Base-by-base conservation (phyloP, 2,888 invertebrate species). In the Hemaris fuciformis region DNA sequence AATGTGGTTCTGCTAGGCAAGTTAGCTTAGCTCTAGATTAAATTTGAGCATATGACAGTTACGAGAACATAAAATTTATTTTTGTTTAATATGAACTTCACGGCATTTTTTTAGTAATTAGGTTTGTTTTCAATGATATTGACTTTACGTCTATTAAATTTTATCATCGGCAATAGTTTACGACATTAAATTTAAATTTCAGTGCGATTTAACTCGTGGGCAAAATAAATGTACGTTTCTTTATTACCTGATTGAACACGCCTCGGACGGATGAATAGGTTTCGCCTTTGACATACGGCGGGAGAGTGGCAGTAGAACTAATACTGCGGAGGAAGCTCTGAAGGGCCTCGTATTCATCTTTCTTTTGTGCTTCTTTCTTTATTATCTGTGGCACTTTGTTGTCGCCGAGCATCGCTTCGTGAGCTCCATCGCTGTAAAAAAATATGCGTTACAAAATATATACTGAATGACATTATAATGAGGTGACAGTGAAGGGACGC, bases 241-340 rank as follows among this genome's bases (percentile, higher is more conserved):
- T 34, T 3, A 64, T 64, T 72, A 92, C 93, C 87, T 93, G 93
- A 66, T 93, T 91, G n/a, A 92, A 79, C 1, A 93, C 91, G 13
- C 93, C 93, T 61, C 81, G 81, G 0, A 74, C 71, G 0, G 93
- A 91, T 0, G 93, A 93, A 69, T 90, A 93, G 0, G 88, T 89
- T 67, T 92, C 92, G 27, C 92, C 93, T 67, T 92, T 92, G 18
- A 91, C 89, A 67, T 92, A 91, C 1, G 91, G 91, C 3, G 93
- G 93, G 27, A 93, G 80, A 0, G 93, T 92, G 57, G 92, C 92
- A 0, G 92, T 92, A 15, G 93, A 93, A 66, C 93, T 93, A 75
- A 93, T 91, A 70, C 91, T 92, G 62, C 91, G 88, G 0, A 93
- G 82, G 66, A 93, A 93, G 67, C 89, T 88, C 69, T 93, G 89